Conservation (phyloP, 1,140 invertebrate species). For the Drosophila bipectinata region DNA sequence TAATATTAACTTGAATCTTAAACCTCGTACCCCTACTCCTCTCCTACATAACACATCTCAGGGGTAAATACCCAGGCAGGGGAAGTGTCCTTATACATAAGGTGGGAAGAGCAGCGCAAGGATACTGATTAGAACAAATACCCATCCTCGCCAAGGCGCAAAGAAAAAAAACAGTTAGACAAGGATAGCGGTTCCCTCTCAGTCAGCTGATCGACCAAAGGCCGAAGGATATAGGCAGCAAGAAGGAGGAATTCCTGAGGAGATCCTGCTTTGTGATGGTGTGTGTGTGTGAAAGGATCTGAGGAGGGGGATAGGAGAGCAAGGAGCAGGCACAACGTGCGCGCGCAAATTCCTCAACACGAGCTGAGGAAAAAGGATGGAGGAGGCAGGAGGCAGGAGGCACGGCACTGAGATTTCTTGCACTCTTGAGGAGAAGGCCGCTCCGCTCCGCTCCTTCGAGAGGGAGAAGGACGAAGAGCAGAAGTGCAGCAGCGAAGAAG, state of each 20-base stretch:
- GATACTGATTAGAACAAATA: constrained; percentile 69
- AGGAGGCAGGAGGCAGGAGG: constrained; percentile 43
- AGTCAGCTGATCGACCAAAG: constrained; percentile 63
- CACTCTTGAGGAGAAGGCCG: constrained; percentile 17
- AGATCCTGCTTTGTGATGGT: constrained; percentile 65
- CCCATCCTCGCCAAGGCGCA: constrained; percentile 1
- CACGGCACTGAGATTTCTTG: constrained; percentile 64
- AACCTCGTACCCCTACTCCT: no score
- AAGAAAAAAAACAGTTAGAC: constrained; percentile 60
- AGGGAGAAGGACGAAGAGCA: constrained; percentile 19
- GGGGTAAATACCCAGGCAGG: constrained; percentile 34
- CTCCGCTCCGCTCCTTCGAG: not conserved
- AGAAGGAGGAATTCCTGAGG: constrained; percentile 49
- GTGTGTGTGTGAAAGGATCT: constrained; percentile 61
- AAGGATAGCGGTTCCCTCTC: constrained; percentile 59
- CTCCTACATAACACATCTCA: constrained; percentile 15
- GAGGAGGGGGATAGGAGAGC: constrained; percentile 44
- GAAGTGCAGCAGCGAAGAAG: constrained; percentile 48
- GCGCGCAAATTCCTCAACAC: constrained; percentile 80
- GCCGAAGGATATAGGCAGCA: constrained; percentile 71
- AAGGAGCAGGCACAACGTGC: constrained; percentile 53
- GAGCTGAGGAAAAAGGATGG: constrained; percentile 33
- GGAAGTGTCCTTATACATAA: constrained; percentile 57
- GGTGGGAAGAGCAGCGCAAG: constrained; percentile 44
- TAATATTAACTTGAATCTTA: not conserved